Base-by-base conservation (phyloP, 1,140 invertebrate species). In the Capitella teleta region DNA sequence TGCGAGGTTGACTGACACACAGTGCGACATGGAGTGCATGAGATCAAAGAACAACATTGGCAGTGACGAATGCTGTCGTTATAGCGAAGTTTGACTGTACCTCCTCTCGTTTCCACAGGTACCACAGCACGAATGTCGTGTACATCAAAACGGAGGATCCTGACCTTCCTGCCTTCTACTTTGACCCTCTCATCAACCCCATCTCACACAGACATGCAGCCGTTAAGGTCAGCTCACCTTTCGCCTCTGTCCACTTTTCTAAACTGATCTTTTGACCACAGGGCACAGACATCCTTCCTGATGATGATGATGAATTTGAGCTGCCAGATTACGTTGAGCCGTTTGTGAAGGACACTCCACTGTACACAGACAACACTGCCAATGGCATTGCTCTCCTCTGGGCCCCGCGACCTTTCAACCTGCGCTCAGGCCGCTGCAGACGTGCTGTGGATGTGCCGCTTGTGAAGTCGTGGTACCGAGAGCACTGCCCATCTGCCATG, bases 71-170 rank as follows among this genome's bases (percentile, higher is more conserved):
- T n/a, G n/a, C n/a, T n/a, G n/a, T n/a, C n/a, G n/a, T n/a, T 32
- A 10, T 8, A 32, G 30, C n/a, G 30, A 32, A 10, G 30, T 32
- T n/a, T n/a, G 30, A 32, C 30, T 32, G 30, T 32, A 32, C n/a
- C n/a, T n/a, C n/a, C n/a, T n/a, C 30, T 32, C 30, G 30, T 32
- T 10, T 32, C n/a, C 74, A 41, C 56, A 94, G 90, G 89, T 99
- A 99, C 74, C 96, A 98, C 70, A 86, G 90, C 5, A 94, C 95
- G 36, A 98, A 96, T 75, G 93, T 98, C 16, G 92, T 98, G 0
- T 99, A 92, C 65, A 98, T 99, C 59, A 98, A 98, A 79, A 98
- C 95, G 1, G 96, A 99, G 77, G 96, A 99, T 82, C 94, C 95
- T n/a, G 96, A 99, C 76, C 77, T 99, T 47, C 96, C 96, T 19